phyloP scores from a whole-genome alignment of 2,797 vertebrate genomes.

The Falco concolor region DNA sequence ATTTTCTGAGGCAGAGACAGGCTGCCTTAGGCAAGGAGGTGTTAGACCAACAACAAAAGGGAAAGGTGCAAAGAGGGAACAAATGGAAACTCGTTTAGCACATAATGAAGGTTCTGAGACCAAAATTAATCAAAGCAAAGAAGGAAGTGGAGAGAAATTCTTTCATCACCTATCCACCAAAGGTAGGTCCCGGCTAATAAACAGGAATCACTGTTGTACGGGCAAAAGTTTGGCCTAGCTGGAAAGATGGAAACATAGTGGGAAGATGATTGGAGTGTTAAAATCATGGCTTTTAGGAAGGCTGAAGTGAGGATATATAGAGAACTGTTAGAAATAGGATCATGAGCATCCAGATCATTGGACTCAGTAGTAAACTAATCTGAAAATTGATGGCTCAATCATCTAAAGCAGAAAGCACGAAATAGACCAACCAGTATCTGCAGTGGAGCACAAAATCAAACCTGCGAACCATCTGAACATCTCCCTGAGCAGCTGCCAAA shows the following conservation, averaged over 20 bases:
- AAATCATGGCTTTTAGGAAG: conserved; percentile 1
- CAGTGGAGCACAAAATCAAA: conserved; percentile 47
- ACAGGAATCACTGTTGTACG: neutral
- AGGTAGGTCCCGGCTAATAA: neutral
- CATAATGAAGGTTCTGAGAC: conserved; percentile 29
- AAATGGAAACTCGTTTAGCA: conserved; percentile 62
- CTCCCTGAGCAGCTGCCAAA: neutral
- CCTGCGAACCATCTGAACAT: neutral
- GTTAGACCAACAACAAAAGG: conserved; percentile 64
- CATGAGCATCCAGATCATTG: neutral
- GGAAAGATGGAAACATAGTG: neutral
- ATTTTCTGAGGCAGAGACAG: conserved; percentile 14
- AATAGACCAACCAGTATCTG: neutral
- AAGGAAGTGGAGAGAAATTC: conserved; percentile 32
- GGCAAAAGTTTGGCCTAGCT: neutral
- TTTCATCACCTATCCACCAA: neutral
- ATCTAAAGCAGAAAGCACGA: neutral
- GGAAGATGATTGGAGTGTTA: conserved; percentile 1
- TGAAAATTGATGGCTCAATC: conserved; percentile 33
- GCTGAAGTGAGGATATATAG: neutral
- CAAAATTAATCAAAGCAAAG: conserved; percentile 52
- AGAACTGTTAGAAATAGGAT: neutral
- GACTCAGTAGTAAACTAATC: conserved; percentile 10
- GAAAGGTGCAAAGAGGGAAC: conserved; percentile 60
- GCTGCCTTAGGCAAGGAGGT: conserved; percentile 3